Conservation (phyloP, 2,113 vertebrate species). For the Anarrhichthys ocellatus region DNA sequence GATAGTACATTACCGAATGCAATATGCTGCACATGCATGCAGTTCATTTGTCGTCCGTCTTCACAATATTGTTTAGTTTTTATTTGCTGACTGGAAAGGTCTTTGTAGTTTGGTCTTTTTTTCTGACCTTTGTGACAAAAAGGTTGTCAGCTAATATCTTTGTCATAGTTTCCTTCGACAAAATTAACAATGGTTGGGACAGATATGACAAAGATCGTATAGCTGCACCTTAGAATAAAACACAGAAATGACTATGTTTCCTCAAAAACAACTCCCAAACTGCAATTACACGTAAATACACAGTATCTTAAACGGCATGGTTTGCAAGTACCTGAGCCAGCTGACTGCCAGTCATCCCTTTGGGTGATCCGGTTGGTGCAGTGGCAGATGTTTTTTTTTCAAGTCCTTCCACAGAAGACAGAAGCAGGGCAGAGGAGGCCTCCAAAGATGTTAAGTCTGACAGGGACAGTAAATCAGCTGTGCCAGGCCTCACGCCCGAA, state of each 20-base stretch:
- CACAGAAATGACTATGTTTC: background rate
- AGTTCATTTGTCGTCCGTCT: background rate
- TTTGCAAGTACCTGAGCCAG: slow-evolving; percentile 73
- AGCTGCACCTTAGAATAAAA: background rate
- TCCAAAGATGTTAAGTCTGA: slow-evolving; percentile 76
- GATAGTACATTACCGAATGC: background rate
- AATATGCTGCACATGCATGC: background rate
- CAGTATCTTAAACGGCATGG: background rate
- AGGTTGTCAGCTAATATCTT: background rate
- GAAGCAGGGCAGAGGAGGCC: slow-evolving; percentile 51
- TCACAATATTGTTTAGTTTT: background rate
- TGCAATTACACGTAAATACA: background rate
- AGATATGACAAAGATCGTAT: background rate
- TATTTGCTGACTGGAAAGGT: background rate
- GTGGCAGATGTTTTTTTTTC: slow-evolving; percentile 45
- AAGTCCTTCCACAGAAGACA: slow-evolving; percentile 42
- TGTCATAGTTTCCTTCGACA: background rate
- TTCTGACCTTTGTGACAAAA: background rate
- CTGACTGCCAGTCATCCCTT: slow-evolving; percentile 75
- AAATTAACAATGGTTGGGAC: background rate
- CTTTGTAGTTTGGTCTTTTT: background rate
- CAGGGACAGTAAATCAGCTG: slow-evolving; percentile 74
- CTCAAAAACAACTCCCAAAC: background rate
- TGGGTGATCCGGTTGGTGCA: slow-evolving; percentile 64
- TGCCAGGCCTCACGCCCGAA: slow-evolving; percentile 67